These are phyloP conservation scores for Psittacula echo DNA, from an alignment of 2,797 vertebrate species.

Conservation along the genomic window DNA sequence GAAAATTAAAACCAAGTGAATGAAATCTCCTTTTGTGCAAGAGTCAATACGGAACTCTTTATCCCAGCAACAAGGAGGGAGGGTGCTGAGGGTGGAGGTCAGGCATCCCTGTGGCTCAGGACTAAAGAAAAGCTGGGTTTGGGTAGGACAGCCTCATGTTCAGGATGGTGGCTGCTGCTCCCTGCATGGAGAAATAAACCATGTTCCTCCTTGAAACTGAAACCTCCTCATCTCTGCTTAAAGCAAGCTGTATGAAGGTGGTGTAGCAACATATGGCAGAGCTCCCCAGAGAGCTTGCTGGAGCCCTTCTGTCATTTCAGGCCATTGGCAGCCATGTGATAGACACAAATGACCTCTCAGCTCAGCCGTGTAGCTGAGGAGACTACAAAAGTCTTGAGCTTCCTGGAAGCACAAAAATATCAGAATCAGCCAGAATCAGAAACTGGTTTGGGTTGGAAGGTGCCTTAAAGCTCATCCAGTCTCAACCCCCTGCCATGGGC, in stretches of 20 bases:
- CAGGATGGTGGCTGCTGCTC: accelerated
- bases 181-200: not conserved
- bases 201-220: not conserved
- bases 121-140: not conserved
- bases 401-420: not conserved
- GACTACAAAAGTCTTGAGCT: not conserved
- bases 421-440: not conserved
- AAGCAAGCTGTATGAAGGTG: not conserved
- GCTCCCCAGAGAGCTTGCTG: not conserved
- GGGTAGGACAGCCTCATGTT: not conserved
- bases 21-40: not conserved
- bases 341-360: not conserved
- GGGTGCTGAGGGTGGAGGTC: not conserved
- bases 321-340: not conserved
- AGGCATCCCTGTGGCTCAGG: not conserved
- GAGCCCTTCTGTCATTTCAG: not conserved
- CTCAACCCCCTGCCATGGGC: not conserved
- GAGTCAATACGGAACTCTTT: constrained; percentile 18
- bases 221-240: not conserved
- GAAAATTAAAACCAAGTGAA: constrained; percentile 44
- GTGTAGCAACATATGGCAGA: not conserved
- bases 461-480: not conserved
- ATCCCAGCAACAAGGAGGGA: not conserved
- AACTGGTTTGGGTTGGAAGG: not conserved
- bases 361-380: not conserved